Percentiles rank a stretch among this genome's conserved stretches.
These are phyloP conservation scores for Dasypolia templi DNA, from an alignment of 2,888 invertebrate species.

Conservation along the genomic window DNA sequence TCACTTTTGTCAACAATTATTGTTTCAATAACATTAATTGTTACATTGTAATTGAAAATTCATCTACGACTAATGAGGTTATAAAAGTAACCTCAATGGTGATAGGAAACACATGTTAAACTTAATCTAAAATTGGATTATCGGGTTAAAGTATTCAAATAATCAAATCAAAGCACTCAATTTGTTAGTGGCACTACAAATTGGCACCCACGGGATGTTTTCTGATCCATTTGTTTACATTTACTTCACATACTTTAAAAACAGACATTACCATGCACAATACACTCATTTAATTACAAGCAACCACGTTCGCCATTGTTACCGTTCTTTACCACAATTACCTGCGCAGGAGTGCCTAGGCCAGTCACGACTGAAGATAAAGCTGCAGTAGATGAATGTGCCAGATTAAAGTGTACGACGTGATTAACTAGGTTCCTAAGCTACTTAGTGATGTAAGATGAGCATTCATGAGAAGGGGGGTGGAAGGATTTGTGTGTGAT, in stretches of 20 bases:
- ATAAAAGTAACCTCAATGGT: not conserved
- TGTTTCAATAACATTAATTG: too few species aligned
- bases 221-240: not conserved
- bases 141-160: not conserved
- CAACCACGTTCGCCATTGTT: conserved; percentile 43
- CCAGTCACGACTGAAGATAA: conserved; percentile 57
- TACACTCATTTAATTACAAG: conserved; percentile 53
- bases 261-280: conserved; percentile 23
- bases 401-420: conserved; percentile 36
- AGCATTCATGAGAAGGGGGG: too few species aligned
- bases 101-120: not conserved
- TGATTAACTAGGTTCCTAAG: conserved; percentile 45
- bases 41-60: not conserved
- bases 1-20: not conserved
- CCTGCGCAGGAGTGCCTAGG: conserved; percentile 55
- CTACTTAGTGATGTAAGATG: conserved; percentile 32
- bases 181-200: not conserved
- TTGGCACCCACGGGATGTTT: not conserved
- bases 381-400: conserved; percentile 38
- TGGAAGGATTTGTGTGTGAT: too few species aligned
- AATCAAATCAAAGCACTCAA: not conserved
- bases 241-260: not conserved
- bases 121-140: not conserved
- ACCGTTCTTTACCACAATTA: conserved; percentile 37
- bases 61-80: too few species aligned